Base-by-base conservation (phyloP, 1,140 invertebrate genomes). In the Ephestia elutella region DNA sequence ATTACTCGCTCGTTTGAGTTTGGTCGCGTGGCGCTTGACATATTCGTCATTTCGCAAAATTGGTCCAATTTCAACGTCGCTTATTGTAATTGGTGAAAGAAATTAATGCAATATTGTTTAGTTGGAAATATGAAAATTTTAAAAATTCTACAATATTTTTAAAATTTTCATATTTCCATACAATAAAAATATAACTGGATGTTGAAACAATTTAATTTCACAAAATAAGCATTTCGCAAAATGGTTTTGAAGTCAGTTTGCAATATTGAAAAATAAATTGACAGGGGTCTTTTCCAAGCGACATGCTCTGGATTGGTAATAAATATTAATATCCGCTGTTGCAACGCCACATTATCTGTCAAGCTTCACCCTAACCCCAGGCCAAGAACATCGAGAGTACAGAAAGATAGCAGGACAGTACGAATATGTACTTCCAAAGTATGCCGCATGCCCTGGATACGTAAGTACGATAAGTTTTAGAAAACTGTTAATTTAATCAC, bases 1-100 rank as follows among this genome's bases (percentile, higher is more conserved):
- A 76, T 76, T 72, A 68, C 65, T 65, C 53, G 55, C 55, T 70
- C 60, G 65, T 71, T 67, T 62, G 15, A 56, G 53, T 57, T 25
- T 25, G 50, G 19, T 25, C 50, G 20, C 21, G 50, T 53, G 50
- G 21, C 10, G 50, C 5, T 53, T 25, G 19, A 21, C 19, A 25
- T 4, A 53, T 13, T n/a, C 21, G 50, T 25, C 19, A 53, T 53
- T 53, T 25, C 21, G 19, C 11, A 25, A n/a, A 53, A 53, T 53
- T 53, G 13, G 0, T 2, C 50, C 21, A 53, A 53, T 53, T 21
- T 53, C 9, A 1, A 35, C 32, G 13, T 5, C 13, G 9, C 32
- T n/a, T n/a, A 35, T 5, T 35, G 32, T 13, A 35, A 35, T 35
- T 35, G 3, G 8, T 4, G 32, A 13, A 35, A 25, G 21, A 25